Evolutionary conservation across 2,888 invertebrate species (phyloP), one percentile per base, ranked within the genome.

Genomic region (Drosophila eohydei): DNA sequence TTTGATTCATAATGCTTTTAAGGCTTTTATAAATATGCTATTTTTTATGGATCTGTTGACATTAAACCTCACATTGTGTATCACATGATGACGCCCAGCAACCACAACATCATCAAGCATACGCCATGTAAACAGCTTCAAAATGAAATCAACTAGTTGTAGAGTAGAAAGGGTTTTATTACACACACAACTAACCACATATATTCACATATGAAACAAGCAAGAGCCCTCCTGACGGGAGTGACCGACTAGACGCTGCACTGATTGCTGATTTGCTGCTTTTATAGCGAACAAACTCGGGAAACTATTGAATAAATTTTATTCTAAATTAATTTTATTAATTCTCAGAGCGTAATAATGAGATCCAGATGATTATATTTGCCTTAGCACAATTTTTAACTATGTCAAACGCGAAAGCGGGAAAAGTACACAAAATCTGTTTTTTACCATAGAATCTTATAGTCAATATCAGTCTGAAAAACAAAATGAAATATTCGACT

Each of bases 121-220:
- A 57, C 32, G 51, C 41, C 41, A 50, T 69, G 71, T 74, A 69
- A 76, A 70, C 48, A 58, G 61, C 44, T 65, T 71, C 51, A 43
- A 76, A 87, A 74, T 70, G 58, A 74, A 81, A 84, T 83, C 81
- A 75, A 78, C 81, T 78, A 68, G 81, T 75, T 81, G 63, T 58
- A 63, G 32, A 62, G 32, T 16, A 30, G 16, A 48, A 72, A 46
- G 56, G 44, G 38, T 34, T 40, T 54, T 56, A 34, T n/a, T 30
- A 57, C 48, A 61, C 52, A 62, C 59, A 30, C 50, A 34, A 34
- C 30, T 12, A 21, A 34, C 9, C 44, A 43, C 48, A 51, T 28
- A 26, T 50, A 63, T 36, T 26, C 41, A 30, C 32, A 11, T 11
- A n/a, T 32, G 11, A 21, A 12, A 36, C 1, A 59, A 56, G n/a